Evolutionary conservation across 2,888 invertebrate genomes (phyloP).

Genomic region (Andrena hattorfiana): DNA sequence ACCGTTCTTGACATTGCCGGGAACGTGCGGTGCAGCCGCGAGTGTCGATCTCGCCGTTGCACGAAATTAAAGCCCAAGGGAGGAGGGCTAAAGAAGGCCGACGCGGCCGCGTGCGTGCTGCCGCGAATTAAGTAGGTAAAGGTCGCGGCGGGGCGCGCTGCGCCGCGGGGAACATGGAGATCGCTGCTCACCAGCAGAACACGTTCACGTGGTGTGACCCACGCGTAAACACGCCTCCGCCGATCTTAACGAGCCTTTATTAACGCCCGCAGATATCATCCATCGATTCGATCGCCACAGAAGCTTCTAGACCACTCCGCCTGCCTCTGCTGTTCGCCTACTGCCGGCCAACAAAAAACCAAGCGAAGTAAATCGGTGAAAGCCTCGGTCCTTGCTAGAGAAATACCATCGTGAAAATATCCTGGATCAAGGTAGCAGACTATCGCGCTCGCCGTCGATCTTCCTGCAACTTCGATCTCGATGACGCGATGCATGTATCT

Average conservation of each 20-base stretch:
- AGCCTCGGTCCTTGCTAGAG: no score
- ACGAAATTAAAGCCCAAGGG: conserved; percentile 56
- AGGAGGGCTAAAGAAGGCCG: conserved; percentile 51
- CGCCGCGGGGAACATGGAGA: conserved; percentile 19
- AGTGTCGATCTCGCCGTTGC: conserved; percentile 34
- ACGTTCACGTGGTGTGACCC: neutral
- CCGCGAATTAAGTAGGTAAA: conserved; percentile 61
- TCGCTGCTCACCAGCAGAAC: neutral
- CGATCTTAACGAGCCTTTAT: conserved; percentile 18
- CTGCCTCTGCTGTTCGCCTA: neutral
- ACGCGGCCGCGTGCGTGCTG: conserved; percentile 25
- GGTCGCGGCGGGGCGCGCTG: conserved; percentile 41
- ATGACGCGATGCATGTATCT: conserved; percentile 10
- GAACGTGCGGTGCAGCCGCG: neutral
- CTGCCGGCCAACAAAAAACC: neutral
- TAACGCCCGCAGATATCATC: conserved; percentile 8
- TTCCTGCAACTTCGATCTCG: no score
- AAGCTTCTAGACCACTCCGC: conserved; percentile 3
- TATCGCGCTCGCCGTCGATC: neutral
- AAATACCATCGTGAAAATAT: no score
- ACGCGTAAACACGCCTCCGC: conserved; percentile 16
- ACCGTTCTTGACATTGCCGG: conserved; percentile 55
- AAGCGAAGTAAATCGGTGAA: neutral
- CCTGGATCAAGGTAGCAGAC: no score
- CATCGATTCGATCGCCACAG: conserved; percentile 14